phyloP scores from a whole-genome alignment of 1,140 invertebrate genomes.

The Aphis gossypii region DNA sequence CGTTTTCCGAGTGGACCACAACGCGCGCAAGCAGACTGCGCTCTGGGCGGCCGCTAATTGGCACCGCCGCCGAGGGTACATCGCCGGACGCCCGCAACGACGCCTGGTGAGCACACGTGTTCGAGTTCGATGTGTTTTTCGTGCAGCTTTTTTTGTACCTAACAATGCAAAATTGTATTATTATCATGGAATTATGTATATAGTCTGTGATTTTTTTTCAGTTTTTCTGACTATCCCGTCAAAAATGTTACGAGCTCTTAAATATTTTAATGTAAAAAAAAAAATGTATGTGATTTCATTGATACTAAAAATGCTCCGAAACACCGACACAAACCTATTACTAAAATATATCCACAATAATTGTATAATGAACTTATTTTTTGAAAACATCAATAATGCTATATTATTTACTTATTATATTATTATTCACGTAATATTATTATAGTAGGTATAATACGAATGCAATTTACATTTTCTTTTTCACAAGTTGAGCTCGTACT shows the following conservation, averaged over 20 bases:
- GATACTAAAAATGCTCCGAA: neutral
- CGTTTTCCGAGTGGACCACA: constrained; percentile 11
- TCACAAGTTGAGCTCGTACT: neutral
- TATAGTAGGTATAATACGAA: neutral
- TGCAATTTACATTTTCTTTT: neutral
- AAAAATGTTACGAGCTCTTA: neutral
- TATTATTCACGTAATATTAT: neutral
- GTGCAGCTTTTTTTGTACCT: neutral
- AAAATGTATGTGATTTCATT: neutral
- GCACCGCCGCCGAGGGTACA: constrained; percentile 15
- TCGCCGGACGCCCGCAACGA: constrained; percentile 44
- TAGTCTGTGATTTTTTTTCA: neutral
- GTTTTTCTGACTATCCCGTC: neutral
- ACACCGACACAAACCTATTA: neutral
- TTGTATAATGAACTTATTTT: neutral
- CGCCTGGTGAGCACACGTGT: constrained; percentile 49
- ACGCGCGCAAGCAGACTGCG: constrained; percentile 53
- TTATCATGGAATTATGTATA: neutral
- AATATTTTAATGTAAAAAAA: neutral
- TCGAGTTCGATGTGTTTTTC: neutral
- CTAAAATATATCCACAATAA: neutral
- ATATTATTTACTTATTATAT: neutral
- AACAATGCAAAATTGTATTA: neutral
- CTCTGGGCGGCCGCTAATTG: constrained; percentile 56
- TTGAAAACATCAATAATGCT: neutral